These are phyloP conservation scores for Spinibarbus caldwelli DNA, from an alignment of 2,797 vertebrate species.

Conservation along the genomic window DNA sequence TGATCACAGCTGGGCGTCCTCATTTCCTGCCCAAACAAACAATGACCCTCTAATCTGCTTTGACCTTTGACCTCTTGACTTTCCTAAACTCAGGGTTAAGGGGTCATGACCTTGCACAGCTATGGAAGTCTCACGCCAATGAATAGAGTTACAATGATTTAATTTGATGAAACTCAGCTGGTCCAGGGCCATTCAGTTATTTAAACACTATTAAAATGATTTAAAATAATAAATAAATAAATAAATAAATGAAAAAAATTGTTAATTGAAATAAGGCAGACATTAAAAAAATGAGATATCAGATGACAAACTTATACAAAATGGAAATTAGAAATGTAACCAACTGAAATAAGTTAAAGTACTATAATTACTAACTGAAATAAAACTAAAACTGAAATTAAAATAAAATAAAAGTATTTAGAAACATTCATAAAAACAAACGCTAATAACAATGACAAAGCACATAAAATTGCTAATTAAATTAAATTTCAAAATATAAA, in stretches of 20 bases:
- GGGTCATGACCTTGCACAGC: conserved; percentile 21
- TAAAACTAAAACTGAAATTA: background rate
- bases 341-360: background rate
- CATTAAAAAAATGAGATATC: background rate
- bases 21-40: conserved; percentile 34
- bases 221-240: background rate
- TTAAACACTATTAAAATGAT: background rate
- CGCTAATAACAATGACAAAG: too few relatives aligned
- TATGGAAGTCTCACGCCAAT: background rate
- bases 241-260: too few relatives aligned
- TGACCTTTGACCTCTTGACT: conserved; percentile 37
- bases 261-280: background rate
- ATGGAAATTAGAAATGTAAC: background rate
- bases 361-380: background rate
- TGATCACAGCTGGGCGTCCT: conserved; percentile 48
- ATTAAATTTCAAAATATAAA: too few relatives aligned
- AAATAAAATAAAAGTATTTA: background rate
- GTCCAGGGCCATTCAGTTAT: background rate
- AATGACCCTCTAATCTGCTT: conserved; percentile 51
- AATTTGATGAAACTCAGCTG: background rate
- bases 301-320: background rate
- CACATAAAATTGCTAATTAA: too few relatives aligned
- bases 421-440: background rate
- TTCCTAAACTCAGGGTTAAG: background rate
- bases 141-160: background rate